phyloP scores from a whole-genome alignment of 2,113 vertebrate species.

The Heptranchias perlo region DNA sequence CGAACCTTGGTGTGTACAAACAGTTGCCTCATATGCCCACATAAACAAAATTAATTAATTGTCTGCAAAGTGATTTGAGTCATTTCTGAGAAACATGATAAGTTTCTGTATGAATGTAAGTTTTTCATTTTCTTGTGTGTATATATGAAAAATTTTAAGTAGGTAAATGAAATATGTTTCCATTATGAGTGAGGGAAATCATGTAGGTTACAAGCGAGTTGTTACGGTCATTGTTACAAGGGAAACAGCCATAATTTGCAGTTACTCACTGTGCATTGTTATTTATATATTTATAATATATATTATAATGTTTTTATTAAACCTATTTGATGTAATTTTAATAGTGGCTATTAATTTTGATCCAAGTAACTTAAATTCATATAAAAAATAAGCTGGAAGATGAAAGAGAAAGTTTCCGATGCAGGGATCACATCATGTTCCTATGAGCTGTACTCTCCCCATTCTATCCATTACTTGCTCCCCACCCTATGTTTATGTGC shows the following conservation, averaged over 20 bases:
- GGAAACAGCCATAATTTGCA: neutral
- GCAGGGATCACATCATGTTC: neutral
- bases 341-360: neutral
- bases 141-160: neutral
- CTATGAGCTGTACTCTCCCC: neutral
- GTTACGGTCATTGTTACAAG: neutral
- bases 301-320: neutral
- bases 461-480: neutral
- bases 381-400: neutral
- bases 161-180: neutral
- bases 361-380: neutral
- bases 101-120: neutral
- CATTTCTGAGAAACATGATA: neutral
- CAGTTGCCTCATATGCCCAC: neutral
- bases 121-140: neutral
- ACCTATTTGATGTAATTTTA: constrained; percentile 4
- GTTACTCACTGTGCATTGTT: neutral
- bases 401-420: neutral
- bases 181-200: neutral
- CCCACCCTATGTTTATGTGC: neutral
- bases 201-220: neutral
- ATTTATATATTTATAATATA: neutral
- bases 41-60: neutral
- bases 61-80: neutral
- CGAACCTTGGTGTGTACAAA: neutral